phyloP scores from a whole-genome alignment of 2,797 vertebrate species.

The Brotula barbata region DNA sequence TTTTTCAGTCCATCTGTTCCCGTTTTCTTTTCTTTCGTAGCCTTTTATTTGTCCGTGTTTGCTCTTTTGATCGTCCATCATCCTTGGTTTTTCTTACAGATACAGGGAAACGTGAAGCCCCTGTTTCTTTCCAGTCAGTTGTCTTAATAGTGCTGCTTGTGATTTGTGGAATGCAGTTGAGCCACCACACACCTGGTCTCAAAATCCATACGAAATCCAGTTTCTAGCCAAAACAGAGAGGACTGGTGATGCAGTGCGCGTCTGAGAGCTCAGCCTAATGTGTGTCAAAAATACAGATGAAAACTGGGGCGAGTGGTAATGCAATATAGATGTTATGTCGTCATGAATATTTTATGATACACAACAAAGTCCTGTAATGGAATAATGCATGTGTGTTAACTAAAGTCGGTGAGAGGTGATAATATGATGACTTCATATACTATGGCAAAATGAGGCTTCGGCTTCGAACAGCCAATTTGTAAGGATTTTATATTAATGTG shows the following conservation, averaged over 20 bases:
- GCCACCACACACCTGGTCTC: slow-evolving; percentile 29
- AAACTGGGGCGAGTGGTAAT: slow-evolving; percentile 72
- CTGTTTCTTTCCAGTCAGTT: slow-evolving; percentile 18
- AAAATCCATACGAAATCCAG: slow-evolving; percentile 12
- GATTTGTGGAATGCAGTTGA: slow-evolving; percentile 51
- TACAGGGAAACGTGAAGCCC: slow-evolving; percentile 39
- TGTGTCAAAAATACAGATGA: slow-evolving; percentile 67
- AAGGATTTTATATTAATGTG: too few species aligned
- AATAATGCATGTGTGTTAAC: slow-evolving; percentile 57
- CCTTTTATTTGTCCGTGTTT: slow-evolving; percentile 55
- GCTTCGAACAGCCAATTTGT: slow-evolving; percentile 23
- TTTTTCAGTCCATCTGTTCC: slow-evolving; percentile 67
- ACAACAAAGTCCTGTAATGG: slow-evolving; percentile 56
- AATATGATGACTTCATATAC: slow-evolving; percentile 43
- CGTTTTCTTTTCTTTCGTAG: slow-evolving; percentile 30
- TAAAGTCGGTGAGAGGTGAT: slow-evolving; percentile 38
- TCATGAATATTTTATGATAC: slow-evolving; percentile 65
- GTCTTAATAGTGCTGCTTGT: slow-evolving; percentile 58
- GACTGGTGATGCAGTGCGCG: slow-evolving; percentile 23
- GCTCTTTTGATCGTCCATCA: slow-evolving; percentile 45
- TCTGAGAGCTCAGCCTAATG: slow-evolving; percentile 43
- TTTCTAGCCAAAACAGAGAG: slow-evolving; percentile 33
- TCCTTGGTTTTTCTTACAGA: slow-evolving; percentile 44
- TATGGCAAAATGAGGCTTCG: slow-evolving; percentile 20
- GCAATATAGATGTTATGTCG: slow-evolving; percentile 74